phyloP scores from a whole-genome alignment of 2,797 vertebrate species.

The Glossophaga mutica region DNA sequence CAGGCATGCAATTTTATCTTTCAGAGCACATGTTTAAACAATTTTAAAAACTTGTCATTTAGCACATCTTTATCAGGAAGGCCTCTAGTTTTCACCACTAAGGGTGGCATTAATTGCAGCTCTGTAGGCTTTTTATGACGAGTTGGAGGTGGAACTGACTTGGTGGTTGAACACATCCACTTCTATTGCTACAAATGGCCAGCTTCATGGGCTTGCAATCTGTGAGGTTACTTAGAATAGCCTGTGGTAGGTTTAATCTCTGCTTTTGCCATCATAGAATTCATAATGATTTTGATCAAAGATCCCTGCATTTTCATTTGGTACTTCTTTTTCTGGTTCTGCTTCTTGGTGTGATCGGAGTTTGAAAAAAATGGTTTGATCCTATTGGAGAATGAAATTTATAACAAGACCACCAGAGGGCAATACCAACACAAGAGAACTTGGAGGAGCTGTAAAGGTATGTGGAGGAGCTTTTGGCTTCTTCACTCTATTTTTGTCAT shows the following conservation, averaged over 20 bases:
- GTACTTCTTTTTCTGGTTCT: not conserved
- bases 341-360: too few species aligned
- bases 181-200: not conserved
- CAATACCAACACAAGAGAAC: not conserved
- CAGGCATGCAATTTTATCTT: too few species aligned
- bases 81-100: not conserved
- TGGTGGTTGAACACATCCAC: not conserved
- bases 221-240: too few species aligned
- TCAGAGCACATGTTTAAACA: too few species aligned
- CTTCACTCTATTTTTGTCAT: too few species aligned
- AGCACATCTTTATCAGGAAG: not conserved
- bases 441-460: too few species aligned
- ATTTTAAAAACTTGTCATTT: not conserved
- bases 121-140: not conserved
- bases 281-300: not conserved
- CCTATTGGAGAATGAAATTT: not conserved
- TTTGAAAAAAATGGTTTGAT: not conserved
- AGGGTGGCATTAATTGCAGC: not conserved
- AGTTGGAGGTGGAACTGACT: not conserved
- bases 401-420: not conserved
- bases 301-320: too few species aligned
- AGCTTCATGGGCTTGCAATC: too few species aligned
- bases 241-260: too few species aligned
- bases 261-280: too few species aligned
- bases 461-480: too few species aligned